A percentile compares a stretch with the other conserved stretches of the same genome.
Evolutionary conservation across 2,113 vertebrate genomes (phyloP).

Genomic region (Halcyon malimbica): DNA sequence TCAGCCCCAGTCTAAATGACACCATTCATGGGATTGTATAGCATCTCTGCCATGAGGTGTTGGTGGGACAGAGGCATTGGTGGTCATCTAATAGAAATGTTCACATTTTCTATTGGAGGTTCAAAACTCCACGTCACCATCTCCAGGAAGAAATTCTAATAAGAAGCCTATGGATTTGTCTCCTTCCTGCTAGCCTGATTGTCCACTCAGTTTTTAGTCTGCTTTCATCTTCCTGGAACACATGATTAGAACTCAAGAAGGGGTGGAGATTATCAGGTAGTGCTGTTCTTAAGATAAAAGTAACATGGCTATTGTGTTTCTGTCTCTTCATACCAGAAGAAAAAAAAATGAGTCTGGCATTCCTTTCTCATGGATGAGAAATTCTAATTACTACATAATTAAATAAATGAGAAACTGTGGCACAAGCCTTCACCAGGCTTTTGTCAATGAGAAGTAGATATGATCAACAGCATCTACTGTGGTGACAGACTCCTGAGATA

Average conservation of each 20-base stretch:
- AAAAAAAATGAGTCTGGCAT: neutral
- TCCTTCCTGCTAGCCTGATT: neutral
- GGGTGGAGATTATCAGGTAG: neutral
- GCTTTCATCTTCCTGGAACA: neutral
- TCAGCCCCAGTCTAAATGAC: neutral
- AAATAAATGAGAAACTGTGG: neutral
- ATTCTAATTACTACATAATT: neutral
- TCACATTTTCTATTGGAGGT: neutral
- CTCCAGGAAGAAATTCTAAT: neutral
- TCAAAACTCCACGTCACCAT: neutral
- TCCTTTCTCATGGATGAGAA: neutral
- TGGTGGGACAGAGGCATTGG: neutral
- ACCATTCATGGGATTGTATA: accelerated
- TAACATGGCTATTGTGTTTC: neutral
- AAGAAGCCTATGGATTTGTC: neutral
- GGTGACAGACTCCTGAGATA: neutral
- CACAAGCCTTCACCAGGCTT: neutral
- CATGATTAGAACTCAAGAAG: neutral
- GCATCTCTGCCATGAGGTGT: neutral
- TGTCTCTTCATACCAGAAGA: neutral
- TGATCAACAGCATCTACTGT: neutral
- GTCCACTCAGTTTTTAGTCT: neutral
- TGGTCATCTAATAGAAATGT: neutral
- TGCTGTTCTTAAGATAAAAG: neutral
- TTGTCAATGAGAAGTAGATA: neutral